These are phyloP conservation scores for Cosmopolites sordidus DNA, from an alignment of 2,888 invertebrate genomes.

Conservation along the genomic window DNA sequence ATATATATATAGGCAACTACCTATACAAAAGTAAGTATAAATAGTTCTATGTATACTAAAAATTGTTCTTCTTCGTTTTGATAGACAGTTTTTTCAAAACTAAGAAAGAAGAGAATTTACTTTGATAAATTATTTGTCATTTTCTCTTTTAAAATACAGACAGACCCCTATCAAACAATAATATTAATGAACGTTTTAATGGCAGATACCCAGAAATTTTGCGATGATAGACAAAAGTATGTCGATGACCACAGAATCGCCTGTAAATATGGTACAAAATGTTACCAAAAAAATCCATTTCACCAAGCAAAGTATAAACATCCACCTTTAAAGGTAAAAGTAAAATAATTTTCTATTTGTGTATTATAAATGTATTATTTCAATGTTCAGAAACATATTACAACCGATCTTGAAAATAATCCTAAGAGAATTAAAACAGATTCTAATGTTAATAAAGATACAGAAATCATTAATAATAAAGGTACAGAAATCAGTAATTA, in stretches of 20 bases:
- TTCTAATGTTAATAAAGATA: constrained; percentile 1
- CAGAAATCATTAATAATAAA: constrained; percentile 3
- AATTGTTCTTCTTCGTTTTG: too few species aligned
- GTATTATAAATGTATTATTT: not conserved
- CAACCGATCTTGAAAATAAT: not conserved
- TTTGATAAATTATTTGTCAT: too few species aligned
- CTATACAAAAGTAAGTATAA: too few species aligned
- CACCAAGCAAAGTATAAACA: constrained; percentile 76
- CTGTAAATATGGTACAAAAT: constrained; percentile 74
- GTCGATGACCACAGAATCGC: constrained; percentile 48
- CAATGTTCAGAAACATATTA: not conserved
- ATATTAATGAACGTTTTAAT: too few species aligned
- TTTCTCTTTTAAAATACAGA: too few species aligned
- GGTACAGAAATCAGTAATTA: not conserved
- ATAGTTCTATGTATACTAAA: too few species aligned
- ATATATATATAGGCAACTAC: too few species aligned
- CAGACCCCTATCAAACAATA: too few species aligned
- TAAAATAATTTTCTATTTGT: not conserved
- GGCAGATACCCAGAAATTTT: constrained; percentile 6
- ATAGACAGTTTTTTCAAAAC: too few species aligned
- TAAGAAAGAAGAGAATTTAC: too few species aligned
- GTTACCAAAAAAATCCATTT: constrained; percentile 75
- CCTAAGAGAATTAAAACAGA: constrained; percentile 8
- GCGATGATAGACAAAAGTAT: constrained; percentile 28
- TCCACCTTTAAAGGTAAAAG: constrained; percentile 53